Evolutionary conservation across 1,140 invertebrate genomes (phyloP).

Genomic region (Heliothis subflexa): DNA sequence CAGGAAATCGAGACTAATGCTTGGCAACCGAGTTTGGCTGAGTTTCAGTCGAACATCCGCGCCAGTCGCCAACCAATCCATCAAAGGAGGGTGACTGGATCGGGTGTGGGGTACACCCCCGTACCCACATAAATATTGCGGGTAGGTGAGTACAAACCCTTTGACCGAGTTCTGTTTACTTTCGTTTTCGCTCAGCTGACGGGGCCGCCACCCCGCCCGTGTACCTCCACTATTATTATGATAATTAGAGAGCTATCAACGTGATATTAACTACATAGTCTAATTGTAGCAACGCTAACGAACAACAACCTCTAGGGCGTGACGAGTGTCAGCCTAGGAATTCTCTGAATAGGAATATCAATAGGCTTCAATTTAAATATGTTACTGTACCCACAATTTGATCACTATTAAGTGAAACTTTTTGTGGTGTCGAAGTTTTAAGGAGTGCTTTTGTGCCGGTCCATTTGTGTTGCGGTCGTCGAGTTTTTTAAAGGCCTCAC

Average conservation of each 20-base stretch:
- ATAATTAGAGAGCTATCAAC: constrained; percentile 83
- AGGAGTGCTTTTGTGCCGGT: constrained; percentile 20
- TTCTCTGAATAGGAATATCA: constrained; percentile 19
- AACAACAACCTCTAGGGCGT: constrained; percentile 43
- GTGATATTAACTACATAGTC: constrained; percentile 61
- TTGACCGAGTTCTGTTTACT: constrained; percentile 87
- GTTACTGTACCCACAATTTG: background rate
- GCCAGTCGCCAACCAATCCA: constrained; percentile 84
- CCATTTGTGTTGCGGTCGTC: constrained; percentile 44
- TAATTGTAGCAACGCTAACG: constrained; percentile 63
- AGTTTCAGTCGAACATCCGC: constrained; percentile 81
- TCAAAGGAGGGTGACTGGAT: constrained; percentile 82
- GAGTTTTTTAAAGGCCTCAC: constrained; percentile 51
- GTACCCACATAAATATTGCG: constrained; percentile 86
- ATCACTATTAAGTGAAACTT: background rate
- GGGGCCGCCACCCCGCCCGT: constrained; percentile 77
- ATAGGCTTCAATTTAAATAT: constrained; percentile 2
- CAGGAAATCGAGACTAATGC: constrained; percentile 80
- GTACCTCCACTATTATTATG: constrained; percentile 83
- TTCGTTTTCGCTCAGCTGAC: constrained; percentile 87
- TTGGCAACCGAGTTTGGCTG: constrained; percentile 73
- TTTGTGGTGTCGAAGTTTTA: constrained; percentile 35
- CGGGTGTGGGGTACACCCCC: constrained; percentile 76
- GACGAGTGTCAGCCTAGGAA: constrained; percentile 13
- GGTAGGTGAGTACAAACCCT: constrained; percentile 86